Evolutionary conservation across 2,888 invertebrate genomes (phyloP), one percentile per base, ranked within the genome.

Genomic region (Archips crataeganus): DNA sequence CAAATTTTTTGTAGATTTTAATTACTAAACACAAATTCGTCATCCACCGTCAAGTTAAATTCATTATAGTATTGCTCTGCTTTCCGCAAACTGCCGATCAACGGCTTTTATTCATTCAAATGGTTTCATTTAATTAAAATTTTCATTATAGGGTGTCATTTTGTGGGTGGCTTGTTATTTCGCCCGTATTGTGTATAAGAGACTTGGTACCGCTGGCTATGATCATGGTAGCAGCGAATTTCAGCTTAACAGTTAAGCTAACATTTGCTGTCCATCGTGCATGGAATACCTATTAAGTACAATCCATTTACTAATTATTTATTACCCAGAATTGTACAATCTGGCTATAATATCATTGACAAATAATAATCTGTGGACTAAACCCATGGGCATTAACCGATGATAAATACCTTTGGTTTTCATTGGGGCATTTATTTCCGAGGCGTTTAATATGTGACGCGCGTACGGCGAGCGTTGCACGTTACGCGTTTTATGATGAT

Each of bases 401-500:
- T 74, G 65, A 69, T 65, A 70, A 64, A 65, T 70, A 65, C 51
- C 70, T 51, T 45, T 51, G 64, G 65, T 69, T 70, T 64, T 70
- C 74, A 65, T 70, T 70, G 70, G 57, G 65, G 49, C 70, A 65
- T 60, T 74, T 72, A 72, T 63, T 70, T 64, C 70, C 57, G 69
- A 54, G 49, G 65, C 64, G 60, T 75, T 75, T 75, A 68, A 72
- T 72, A 75, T 72, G 71, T 71, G 71, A 71, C 67, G 72, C 72
- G 69, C 72, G 72, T 75, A 72, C 63, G 63, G 71, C 63, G 59
- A 62, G 71, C 64, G 63, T 47, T 71, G 71, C 67, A 75, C 71
- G 67, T 59, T 75, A 71, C 67, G 69, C 68, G 63, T 75, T 75
- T 75, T 75, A 75, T 72, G 75, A 68, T 75, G 75, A 75, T 75